Base-by-base conservation (phyloP, 2,797 vertebrate genomes). In the Hephaestus fuliginosus region DNA sequence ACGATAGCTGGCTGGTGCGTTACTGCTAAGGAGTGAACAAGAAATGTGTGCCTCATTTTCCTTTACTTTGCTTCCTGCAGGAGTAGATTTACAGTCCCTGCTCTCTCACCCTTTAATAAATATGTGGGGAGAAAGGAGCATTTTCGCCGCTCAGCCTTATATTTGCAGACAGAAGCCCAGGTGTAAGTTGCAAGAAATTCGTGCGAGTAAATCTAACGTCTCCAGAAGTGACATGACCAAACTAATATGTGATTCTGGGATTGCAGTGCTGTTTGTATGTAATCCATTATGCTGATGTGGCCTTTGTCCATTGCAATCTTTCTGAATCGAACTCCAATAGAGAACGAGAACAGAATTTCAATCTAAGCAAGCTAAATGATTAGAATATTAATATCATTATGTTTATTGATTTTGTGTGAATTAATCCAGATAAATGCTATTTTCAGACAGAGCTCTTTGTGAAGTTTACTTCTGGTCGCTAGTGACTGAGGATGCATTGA, bases 241-340 rank as follows among this genome's bases (percentile, higher is more conserved):
- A 39, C 36, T 39, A 39, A 39, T 70, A 2, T 13, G 1, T 64
- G 60, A 33, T 57, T 56, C 20, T 52, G 0, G 3, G 17, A 14
- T 28, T 39, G 25, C 17, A n/a, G 8, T 13, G 22, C 61, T 65
- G 63, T 63, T 73, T 62, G 55, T 49, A 55, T 62, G 30, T 22
- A 66, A 78, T 73, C 70, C 63, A 77, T 87, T 81, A 76, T 67
- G 61, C 76, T 83, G 73, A 72, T 80, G 77, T 22, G 61, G 57
- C 77, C 61, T 86, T 90, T 85, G 75, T 70, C 74, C 12, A 11
- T 46, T 30, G 68, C 22, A 79, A 85, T 84, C 41, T 65, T 67
- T 72, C 58, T 55, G 17, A 86, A 72, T 76, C 4, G 14, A 65
- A 83, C 75, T 69, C 53, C 28, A 7, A 46, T 36, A 56, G 15